Conservation (phyloP, 30 jellyfish, hydroid and myxozoan species). For the Pelagia noctiluca region DNA sequence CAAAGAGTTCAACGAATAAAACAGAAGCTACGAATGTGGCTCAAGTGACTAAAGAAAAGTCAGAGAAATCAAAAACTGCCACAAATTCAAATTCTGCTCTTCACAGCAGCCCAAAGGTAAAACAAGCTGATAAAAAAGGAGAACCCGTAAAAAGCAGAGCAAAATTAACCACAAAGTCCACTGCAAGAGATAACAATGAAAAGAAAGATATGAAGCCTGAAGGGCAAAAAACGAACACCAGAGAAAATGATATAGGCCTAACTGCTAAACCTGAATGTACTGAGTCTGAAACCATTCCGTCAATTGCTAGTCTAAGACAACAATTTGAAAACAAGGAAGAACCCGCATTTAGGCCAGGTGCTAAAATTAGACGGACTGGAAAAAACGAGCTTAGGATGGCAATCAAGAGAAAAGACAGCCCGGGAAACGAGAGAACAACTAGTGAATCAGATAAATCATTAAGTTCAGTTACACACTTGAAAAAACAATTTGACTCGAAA, state of each 20-base stretch:
- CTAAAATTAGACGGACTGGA: neutral
- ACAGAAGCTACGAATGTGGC: neutral
- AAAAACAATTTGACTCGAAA: conserved; percentile 31
- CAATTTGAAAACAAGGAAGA: conserved; percentile 32
- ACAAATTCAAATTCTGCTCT: too few species aligned
- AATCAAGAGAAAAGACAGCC: conserved; percentile 24
- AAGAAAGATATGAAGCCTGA: too few species aligned
- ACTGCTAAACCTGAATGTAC: neutral
- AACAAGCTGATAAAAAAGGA: neutral
- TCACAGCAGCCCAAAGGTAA: neutral
- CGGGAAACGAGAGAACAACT: neutral
- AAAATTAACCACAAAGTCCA: too few species aligned
- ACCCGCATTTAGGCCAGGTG: neutral
- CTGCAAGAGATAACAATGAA: too few species aligned
- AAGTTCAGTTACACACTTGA: conserved; percentile 44
- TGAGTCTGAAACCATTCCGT: conserved; percentile 15
- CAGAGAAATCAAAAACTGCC: conserved; percentile 1
- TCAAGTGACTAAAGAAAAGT: too few species aligned
- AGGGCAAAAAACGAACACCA: too few species aligned
- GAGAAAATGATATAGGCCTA: neutral
- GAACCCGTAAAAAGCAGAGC: too few species aligned
- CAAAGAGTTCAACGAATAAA: too few species aligned
- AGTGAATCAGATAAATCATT: neutral
- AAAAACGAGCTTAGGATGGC: conserved; percentile 21
- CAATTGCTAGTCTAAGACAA: conserved; percentile 11